Conservation (phyloP, 2,888 invertebrate species). For the Eustalomyia histrio region DNA sequence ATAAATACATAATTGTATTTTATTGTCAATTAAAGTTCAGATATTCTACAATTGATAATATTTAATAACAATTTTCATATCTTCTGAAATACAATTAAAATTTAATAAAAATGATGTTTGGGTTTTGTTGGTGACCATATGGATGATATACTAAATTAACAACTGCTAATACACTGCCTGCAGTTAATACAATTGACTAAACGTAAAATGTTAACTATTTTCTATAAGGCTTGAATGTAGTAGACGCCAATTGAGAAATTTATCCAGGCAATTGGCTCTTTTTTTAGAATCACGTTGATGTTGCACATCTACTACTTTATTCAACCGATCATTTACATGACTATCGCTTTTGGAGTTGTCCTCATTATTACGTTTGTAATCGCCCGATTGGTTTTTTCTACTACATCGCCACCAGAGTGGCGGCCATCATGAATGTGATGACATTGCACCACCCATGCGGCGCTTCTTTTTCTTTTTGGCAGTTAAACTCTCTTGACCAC, state of each 20-base stretch:
- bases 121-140: neutral
- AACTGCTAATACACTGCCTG: constrained; percentile 24
- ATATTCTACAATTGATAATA: too few relatives aligned
- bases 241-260: constrained; percentile 56
- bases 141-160: constrained; percentile 26
- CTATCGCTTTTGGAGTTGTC: neutral
- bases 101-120: neutral
- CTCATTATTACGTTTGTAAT: constrained; percentile 10
- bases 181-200: neutral
- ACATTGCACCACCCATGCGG: constrained; percentile 79
- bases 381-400: constrained; percentile 29
- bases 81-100: neutral
- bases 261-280: constrained; percentile 21
- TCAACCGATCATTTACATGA: constrained; percentile 16
- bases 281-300: constrained; percentile 11
- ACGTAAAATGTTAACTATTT: constrained; percentile 58
- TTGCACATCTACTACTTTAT: neutral
- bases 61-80: too few relatives aligned
- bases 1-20: too few relatives aligned
- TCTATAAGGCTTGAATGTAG: constrained; percentile 50
- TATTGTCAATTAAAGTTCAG: too few relatives aligned
- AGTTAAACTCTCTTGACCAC: constrained; percentile 93
- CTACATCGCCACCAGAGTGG: constrained; percentile 53
- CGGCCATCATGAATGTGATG: constrained; percentile 73
- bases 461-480: constrained; percentile 90